Evolutionary conservation across 2,888 invertebrate species (phyloP), one percentile per base, ranked within the genome.

Genomic region (Hirtodrosophila trivittata): DNA sequence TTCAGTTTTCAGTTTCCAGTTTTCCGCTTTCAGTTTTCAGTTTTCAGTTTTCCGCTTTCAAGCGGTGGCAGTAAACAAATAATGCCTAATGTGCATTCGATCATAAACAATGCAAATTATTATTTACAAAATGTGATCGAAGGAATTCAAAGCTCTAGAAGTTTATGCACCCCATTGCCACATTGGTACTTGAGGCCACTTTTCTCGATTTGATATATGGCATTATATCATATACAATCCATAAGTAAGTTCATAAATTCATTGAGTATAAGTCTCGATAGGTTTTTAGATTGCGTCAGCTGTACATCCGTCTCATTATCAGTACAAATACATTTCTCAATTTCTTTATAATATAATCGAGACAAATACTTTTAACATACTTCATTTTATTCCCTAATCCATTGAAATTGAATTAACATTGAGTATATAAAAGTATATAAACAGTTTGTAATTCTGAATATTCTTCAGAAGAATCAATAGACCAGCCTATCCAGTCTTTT

Each of bases 91-190:
- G 70, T 66, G 70, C 60, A 71, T 55, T 42, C 55, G 58, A 66
- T 57, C 55, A 68, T 80, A 69, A 83, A 80, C 73, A 82, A 78
- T 83, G 78, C 70, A 63, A 85, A 84, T 77, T 77, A 85, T 71
- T 72, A 78, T 78, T 80, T 78, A 72, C 56, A 43, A 64, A 81
- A 67, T 66, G 49, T 65, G 70, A 84, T 70, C 56, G 57, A 66
- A 56, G 37, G 66, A 63, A 65, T 47, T 50, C 38, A 54, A 65
- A 51, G 30, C 58, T 67, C 65, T 71, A 37, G 57, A 43, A 63
- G 46, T 50, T 54, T 45, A 66, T 58, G 50, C 43, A 59, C 60
- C 78, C 85, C 86, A 85, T 78, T 78, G 77, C 77, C 62, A 18
- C 35, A 28, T 28, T 18, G 58, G 37, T 64, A 85, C 83, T 82